Evolutionary conservation across 2,113 vertebrate species (phyloP).

Genomic region (Mesocricetus auratus): DNA sequence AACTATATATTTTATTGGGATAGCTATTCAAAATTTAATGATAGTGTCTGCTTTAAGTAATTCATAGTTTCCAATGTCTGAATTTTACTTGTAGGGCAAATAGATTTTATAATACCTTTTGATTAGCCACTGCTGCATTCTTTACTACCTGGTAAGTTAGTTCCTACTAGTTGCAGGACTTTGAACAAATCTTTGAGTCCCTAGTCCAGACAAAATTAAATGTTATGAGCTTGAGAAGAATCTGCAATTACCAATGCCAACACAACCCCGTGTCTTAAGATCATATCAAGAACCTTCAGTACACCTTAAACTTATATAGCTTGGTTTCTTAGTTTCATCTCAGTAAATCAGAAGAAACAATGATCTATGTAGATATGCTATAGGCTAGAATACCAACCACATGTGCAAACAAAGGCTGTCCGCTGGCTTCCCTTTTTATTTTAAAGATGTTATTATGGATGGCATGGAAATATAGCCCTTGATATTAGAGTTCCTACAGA

Average conservation of each 20-base stretch:
- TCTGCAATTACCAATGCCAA: not conserved
- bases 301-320: not conserved
- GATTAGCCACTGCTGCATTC: not conserved
- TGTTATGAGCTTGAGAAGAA: not conserved
- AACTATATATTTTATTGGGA: slow-evolving; percentile 24
- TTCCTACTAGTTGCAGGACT: slow-evolving; percentile 18
- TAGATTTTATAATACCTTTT: not conserved
- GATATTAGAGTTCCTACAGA: not conserved
- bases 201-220: slow-evolving; percentile 10
- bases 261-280: not conserved
- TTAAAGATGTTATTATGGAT: slow-evolving; percentile 3
- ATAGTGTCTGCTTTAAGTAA: slow-evolving; percentile 50
- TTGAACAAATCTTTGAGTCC: not conserved
- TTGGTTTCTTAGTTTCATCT: not conserved
- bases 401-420: not conserved
- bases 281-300: not conserved
- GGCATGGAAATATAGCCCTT: not conserved
- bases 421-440: not conserved
- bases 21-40: slow-evolving; percentile 18
- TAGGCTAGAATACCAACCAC: not conserved
- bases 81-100: slow-evolving; percentile 44
- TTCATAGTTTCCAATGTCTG: not conserved
- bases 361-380: not conserved
- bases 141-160: slow-evolving; percentile 38
- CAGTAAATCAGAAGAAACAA: not conserved